Evolutionary conservation across 2,797 vertebrate species (phyloP), one percentile per base, ranked within the genome.

Genomic region (Gymnothorax javanicus): DNA sequence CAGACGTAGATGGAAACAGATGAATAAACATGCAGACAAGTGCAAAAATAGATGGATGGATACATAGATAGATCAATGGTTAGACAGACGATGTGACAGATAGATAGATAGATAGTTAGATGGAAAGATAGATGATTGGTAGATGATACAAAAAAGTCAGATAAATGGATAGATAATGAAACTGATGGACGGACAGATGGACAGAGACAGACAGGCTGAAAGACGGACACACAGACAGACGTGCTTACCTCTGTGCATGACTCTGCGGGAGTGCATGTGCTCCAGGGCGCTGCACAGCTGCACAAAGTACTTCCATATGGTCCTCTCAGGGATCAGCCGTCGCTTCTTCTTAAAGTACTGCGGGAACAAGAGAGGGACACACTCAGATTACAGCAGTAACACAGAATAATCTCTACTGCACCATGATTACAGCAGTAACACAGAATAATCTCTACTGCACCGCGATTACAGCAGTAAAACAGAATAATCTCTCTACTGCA

Each of bases 321-420:
- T 97, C 91, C 96, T 93, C 93, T 97, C 97, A 0, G 97, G 97
- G 91, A 97, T 97, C 91, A 97, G 95, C 89, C 97, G 94, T 92
- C 95, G 95, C 94, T 97, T 96, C 94, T 97, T 97, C 91, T 97
- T 97, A 92, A 97, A 97, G 93, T 97, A 97, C 97, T 97, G 94
- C 0, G 64, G 88, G 59, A 87, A 89, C 20, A n/a, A 59, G 67
- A 84, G 90, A 43, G 90, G 60, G 60, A 64, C 15, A 4, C 60
- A 20, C 23, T 64, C 60, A 64, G 60, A 43, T 43, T 43, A 43
- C 15, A 64, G 60, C 60, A 43, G 33, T 43, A 67, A n/a, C 64
- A 7, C 23, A n/a, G 60, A 23, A 43, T 43, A 1, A 43, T 20
- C 17, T 64, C 17, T 5, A 64, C 23, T 3, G 23, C 64, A 67